Evolutionary conservation across 1,140 invertebrate genomes (phyloP).

Genomic region (Papilio glaucus): DNA sequence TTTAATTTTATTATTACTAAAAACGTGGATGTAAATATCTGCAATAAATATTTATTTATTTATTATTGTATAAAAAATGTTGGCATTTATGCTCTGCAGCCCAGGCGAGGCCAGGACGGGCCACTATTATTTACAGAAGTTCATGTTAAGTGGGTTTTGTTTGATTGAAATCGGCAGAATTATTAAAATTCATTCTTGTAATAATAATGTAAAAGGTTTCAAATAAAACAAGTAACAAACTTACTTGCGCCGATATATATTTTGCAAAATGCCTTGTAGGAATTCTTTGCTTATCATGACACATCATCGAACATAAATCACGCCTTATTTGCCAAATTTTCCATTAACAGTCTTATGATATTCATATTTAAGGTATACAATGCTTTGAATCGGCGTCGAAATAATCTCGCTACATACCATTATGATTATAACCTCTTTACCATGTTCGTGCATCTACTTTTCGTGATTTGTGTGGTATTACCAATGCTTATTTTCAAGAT

Average conservation of each 20-base stretch:
- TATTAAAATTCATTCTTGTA: too few species aligned
- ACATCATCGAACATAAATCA: constrained; percentile 11
- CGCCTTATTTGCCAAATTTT: neutral
- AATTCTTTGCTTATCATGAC: neutral
- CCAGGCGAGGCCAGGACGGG: too few species aligned
- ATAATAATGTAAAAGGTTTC: too few species aligned
- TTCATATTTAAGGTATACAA: constrained; percentile 1
- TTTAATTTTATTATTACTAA: too few species aligned
- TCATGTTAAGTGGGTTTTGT: too few species aligned
- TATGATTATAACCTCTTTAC: constrained; percentile 9
- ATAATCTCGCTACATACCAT: neutral
- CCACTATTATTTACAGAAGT: too few species aligned
- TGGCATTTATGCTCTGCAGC: too few species aligned
- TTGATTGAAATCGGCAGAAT: too few species aligned
- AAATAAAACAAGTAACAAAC: neutral
- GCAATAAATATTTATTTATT: too few species aligned
- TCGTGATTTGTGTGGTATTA: constrained; percentile 23
- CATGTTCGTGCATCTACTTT: constrained; percentile 27
- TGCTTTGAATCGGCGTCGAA: neutral
- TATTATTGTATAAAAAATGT: too few species aligned
- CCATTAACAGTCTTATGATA: neutral
- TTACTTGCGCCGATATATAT: neutral
- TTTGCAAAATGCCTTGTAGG: neutral
- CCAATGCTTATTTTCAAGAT: neutral
- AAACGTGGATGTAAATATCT: too few species aligned